Base-by-base conservation (phyloP, 2,797 vertebrate genomes). In the Lates japonicus region DNA sequence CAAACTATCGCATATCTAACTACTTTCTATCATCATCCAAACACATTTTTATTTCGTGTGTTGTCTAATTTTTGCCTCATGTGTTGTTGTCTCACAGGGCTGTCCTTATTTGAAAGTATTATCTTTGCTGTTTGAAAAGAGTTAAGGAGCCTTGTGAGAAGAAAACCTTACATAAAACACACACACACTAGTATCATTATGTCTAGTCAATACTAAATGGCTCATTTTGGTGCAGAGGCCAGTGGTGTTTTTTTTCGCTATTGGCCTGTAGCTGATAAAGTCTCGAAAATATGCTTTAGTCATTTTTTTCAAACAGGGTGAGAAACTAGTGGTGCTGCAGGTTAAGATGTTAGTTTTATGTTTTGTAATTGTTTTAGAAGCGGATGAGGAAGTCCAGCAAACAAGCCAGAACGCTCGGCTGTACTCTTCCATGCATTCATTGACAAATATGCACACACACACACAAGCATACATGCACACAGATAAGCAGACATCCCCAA, bases 101-200 rank as follows among this genome's bases (percentile, higher is more conserved):
- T 58, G 22, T 33, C 19, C 6, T 76, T 55, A 37, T 72, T 70
- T 76, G n/a, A 20, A 70, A 76, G 57, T 54, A 54, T 46, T 51
- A 54, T 83, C 48, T 68, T 63, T 72, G 8, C 41, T n/a, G 57
- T 58, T 65, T 69, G 46, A 46, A 86, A 52, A 60, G 11, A 59
- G 25, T n/a, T n/a, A n/a, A 70, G n/a, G 35, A 39, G 22, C 4
- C 33, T 59, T 63, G 3, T 48, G 13, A 54, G n/a, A 51, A 29
- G 16, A 76, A 8, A 52, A 14, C 33, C 19, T 11, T 29, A 29
- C 25, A 29, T 29, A 29, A 29, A 29, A 46, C 37, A 31, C 63
- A 67, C 25, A 44, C 48, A 42, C 42, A 17, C 57, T n/a, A 37
- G 29, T 60, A 65, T 52, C n/a, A n/a, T n/a, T n/a, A n/a, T 46